A percentile compares a stretch with the other conserved stretches of the same genome.
Conservation (phyloP, 2,888 invertebrate genomes). For the Parthenolecanium corni region DNA sequence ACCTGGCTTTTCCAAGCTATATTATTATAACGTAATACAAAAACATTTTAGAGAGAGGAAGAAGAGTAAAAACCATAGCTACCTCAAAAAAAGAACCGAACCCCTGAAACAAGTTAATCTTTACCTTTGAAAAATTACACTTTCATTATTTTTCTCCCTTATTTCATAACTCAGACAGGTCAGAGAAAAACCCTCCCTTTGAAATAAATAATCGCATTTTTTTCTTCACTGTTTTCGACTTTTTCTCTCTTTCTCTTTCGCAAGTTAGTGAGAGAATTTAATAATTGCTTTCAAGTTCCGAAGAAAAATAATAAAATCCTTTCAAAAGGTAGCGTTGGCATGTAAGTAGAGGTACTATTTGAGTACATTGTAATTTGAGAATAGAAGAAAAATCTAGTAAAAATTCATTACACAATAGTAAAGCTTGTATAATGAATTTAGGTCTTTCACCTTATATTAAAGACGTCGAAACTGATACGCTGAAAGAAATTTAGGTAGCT, state of each 20-base stretch:
- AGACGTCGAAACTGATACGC: too few species aligned
- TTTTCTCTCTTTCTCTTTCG: slow-evolving; percentile 10
- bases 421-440: too few species aligned
- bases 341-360: slow-evolving; percentile 15
- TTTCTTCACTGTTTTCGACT: not conserved
- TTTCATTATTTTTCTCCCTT: slow-evolving; percentile 24
- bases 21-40: not conserved
- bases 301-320: slow-evolving; percentile 17
- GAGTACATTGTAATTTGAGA: too few species aligned
- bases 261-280: slow-evolving; percentile 8
- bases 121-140: slow-evolving; percentile 23
- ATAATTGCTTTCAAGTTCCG: slow-evolving; percentile 19
- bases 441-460: too few species aligned
- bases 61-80: too few species aligned
- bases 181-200: slow-evolving; percentile 5
- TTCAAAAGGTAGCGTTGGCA: not conserved
- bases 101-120: slow-evolving; percentile 19
- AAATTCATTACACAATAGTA: too few species aligned
- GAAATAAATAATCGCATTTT: slow-evolving; percentile 17
- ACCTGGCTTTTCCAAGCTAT: not conserved
- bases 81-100: not conserved
- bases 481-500: too few species aligned
- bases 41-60: not conserved
- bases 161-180: slow-evolving; percentile 23
- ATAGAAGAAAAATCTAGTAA: too few species aligned